Base-by-base conservation (phyloP, 1,140 invertebrate species). In the Homarus americanus region DNA sequence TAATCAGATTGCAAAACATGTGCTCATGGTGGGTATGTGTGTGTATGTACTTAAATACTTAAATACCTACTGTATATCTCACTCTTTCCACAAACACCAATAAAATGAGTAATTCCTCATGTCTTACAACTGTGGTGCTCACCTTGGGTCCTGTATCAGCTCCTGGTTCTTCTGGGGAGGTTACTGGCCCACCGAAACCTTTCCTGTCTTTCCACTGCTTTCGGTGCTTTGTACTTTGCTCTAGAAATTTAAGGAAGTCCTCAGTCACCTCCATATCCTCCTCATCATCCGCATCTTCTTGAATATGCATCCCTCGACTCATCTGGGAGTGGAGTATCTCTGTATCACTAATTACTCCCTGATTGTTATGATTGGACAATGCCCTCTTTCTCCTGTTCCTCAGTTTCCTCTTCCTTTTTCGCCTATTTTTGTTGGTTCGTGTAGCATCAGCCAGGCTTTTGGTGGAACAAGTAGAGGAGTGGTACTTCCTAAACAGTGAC, bases 171-270 rank as follows among this genome's bases (percentile, higher is more conserved):
- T 63, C 53, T 36, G 32, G 24, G n/a, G 53, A n/a, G 15, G 53
- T 24, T 69, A 63, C 4, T 28, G 20, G 15, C 17, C 49, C 82
- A 63, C 7, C 20, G 58, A 41, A 3, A 32, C n/a, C 72, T 41
- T 86, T 86, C 12, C 1, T 20, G 24, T 53, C 32, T 63, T 86
- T 86, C 66, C 69, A 86, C 72, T 75, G 63, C 41, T 86, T 72
- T 49, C 83, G 24, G 41, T 86, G 83, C 72, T 75, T 86, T 72
- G 75, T 28, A 41, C 83, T 86, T 75, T 73, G 40, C 73, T 86
- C 83, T 2, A 86, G 32, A 49, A 86, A 86, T 10, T 36, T 34
- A 9, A 86, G 40, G 44, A 86, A 53, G 41, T 86, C 83, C 0
- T 75, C 72, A 36, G 69, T 32, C 20, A 86, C 83, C 5, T 86